These are phyloP conservation scores for Eutolmus rufibarbis DNA, from an alignment of 2,888 invertebrate genomes.

Conservation along the genomic window DNA sequence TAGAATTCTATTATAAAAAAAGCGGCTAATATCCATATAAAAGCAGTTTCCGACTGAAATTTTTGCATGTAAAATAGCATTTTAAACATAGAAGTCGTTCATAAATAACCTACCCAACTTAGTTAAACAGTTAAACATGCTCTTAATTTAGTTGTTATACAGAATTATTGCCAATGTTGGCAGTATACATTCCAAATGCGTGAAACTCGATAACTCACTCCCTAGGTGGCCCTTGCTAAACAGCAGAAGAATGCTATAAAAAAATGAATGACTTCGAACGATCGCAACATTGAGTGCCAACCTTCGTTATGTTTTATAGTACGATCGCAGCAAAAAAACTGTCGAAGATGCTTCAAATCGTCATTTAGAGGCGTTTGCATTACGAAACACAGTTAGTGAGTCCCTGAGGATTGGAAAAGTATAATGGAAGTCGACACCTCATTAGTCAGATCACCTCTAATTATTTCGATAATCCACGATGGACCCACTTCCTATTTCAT, in stretches of 20 bases:
- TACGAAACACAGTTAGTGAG: not conserved
- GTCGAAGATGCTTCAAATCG: not conserved
- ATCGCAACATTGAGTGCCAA: not conserved
- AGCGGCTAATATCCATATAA: not conserved
- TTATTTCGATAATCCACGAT: not conserved
- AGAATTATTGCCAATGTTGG: not conserved
- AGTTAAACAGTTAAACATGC: not conserved
- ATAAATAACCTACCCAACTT: not conserved
- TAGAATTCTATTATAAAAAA: not conserved
- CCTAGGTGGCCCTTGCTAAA: not conserved
- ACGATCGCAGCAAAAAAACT: not conserved
- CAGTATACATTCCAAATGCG: not conserved
- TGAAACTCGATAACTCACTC: not conserved
- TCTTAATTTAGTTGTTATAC: not conserved
- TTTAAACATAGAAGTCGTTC: not conserved
- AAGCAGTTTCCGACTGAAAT: not conserved
- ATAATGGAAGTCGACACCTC: not conserved
- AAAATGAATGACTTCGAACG: not conserved
- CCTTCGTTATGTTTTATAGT: not conserved
- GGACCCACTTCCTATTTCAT: not conserved
- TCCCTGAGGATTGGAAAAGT: not conserved
- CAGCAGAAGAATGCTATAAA: not conserved
- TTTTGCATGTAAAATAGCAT: not conserved
- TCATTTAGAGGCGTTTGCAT: not conserved
- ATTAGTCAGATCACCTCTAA: not conserved